A percentile compares a stretch with the other conserved stretches of the same genome.
Evolutionary conservation across 2,797 vertebrate species (phyloP).

Genomic region (Amniataba percoides): DNA sequence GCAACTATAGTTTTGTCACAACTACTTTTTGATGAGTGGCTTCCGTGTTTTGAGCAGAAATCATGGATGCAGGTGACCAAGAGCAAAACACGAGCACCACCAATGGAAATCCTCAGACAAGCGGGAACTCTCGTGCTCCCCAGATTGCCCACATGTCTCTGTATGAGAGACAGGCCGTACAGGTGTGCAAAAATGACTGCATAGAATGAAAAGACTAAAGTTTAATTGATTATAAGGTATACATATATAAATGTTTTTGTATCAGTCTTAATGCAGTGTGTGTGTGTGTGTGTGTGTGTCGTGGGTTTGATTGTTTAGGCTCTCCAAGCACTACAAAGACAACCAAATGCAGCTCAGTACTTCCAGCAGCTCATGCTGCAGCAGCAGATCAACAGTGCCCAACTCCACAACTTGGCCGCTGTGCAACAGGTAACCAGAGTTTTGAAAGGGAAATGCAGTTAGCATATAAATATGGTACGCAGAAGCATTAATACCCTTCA

Average conservation of each 20-base stretch:
- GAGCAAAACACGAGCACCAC: constrained; percentile 93
- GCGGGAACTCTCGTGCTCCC: constrained; percentile 90
- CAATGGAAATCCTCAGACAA: constrained; percentile 90
- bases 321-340: constrained; percentile 95
- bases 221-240: background rate
- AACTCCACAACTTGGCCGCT: constrained; percentile 95
- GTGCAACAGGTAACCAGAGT: constrained; percentile 92
- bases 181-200: constrained; percentile 82
- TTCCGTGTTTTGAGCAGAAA: constrained; percentile 55
- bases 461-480: background rate
- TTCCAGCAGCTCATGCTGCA: constrained; percentile 99
- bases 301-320: constrained; percentile 84
- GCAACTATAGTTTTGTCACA: background rate
- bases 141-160: constrained; percentile 98
- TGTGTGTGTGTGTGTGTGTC: background rate
- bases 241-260: background rate
- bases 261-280: background rate
- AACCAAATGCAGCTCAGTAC: constrained; percentile 98
- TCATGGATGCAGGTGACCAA: constrained; percentile 93
- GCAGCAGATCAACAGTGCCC: constrained; percentile 96
- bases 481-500: background rate
- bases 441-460: background rate
- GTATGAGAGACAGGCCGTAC: constrained; percentile 97
- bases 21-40: constrained; percentile 12
- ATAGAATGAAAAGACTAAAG: background rate